Conservation (phyloP, 2,888 invertebrate species). For the Tenthredo notha region DNA sequence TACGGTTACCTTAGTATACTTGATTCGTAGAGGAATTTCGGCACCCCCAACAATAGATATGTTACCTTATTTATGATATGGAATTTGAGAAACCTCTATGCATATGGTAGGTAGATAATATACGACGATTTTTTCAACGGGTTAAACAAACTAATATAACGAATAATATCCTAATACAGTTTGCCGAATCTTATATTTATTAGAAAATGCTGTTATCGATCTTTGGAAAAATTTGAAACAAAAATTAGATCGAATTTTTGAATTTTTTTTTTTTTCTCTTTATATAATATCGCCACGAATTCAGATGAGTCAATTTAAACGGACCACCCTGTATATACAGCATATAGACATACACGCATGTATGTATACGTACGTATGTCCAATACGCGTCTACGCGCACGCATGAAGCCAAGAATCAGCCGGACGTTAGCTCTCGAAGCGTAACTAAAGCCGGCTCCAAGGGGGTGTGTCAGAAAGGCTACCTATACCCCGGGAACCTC, state of each 20-base stretch:
- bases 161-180: not conserved
- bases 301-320: not conserved
- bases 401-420: slow-evolving; percentile 10
- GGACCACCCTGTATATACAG: slow-evolving; percentile 23
- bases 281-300: not conserved
- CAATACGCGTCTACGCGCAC: not conserved
- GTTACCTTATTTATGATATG: not conserved
- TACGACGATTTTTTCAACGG: not conserved
- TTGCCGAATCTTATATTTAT: not conserved
- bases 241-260: not conserved
- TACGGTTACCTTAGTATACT: slow-evolving; percentile 21
- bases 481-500: slow-evolving; percentile 65
- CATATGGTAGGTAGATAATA: not conserved
- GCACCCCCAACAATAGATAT: slow-evolving; percentile 35
- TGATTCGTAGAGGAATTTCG: slow-evolving; percentile 1
- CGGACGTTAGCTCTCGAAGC: slow-evolving; percentile 42
- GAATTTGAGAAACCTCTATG: not conserved
- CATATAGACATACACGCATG: not conserved
- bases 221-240: not conserved
- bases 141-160: not conserved
- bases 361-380: not conserved
- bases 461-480: slow-evolving; percentile 68
- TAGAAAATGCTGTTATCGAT: not conserved
- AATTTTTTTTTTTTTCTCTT: not conserved
- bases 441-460: slow-evolving; percentile 54